Evolutionary conservation across 2,797 vertebrate genomes (phyloP), one percentile per base, ranked within the genome.

Genomic region (Syngnathus acus): DNA sequence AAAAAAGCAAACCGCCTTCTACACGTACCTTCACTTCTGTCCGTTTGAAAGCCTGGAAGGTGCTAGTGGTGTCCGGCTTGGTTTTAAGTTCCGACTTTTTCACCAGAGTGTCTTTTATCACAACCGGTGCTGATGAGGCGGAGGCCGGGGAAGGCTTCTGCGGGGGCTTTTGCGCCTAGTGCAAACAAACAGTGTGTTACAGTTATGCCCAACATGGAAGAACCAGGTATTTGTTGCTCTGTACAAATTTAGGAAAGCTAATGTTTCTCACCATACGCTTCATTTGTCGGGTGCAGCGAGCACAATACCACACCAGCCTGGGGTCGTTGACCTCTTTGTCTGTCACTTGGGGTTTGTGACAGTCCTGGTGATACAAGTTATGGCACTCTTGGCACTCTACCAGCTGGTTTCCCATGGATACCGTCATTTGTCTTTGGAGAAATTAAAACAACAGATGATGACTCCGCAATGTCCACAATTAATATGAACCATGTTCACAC

Each of bases 331-430:
- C 95, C 70, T 99, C 97, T 85, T 99, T 99, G 89, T 99, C 97
- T 17, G 97, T 98, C 82, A 99, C 97, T 74, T 95, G 95, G 68
- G 97, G 96, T 80, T 96, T 98, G 88, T 99, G 97, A 79, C 97
- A 99, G 71, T 99, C 97, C 85, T 99, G 97, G 86, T 99, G 97
- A 84, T 99, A 99, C 72, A 99, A 92, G 85, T 99, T 99, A 84
- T 99, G 97, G 84, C 97, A 99, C 80, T 99, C 97, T 77, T 99
- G 97, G 88, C 97, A 99, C 77, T 99, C 97, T 19, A 99, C 97
- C 76, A 99, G 79, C 82, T 97, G 97, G 88, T 99, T 99, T 50
- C 96, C 96, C 78, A 95, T 95, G 45, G 90, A 91, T 70, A 99
- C 96, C 0, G 96, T 99, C 96, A 99, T 99, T 89, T 99, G 97